Evolutionary conservation across 2,113 vertebrate genomes (phyloP), one percentile per base, ranked within the genome.

Genomic region (Oryzias celebensis): DNA sequence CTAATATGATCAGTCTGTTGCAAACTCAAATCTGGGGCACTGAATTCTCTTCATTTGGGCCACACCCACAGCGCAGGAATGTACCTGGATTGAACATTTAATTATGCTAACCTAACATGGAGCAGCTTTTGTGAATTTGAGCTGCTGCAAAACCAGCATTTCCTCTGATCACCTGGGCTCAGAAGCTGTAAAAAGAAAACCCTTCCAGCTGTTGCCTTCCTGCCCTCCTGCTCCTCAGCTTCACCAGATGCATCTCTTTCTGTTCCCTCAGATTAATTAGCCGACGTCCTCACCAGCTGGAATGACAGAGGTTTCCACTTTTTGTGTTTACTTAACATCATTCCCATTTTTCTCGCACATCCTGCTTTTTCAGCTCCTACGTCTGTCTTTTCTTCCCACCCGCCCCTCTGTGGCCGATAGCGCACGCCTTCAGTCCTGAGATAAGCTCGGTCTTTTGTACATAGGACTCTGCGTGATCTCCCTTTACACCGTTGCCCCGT

Each of bases 11-110:
- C 75, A 51, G 68, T 75, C 68, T 81, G 41, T 62, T 60, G 58
- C 56, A 76, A 76, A 71, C 82, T 82, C 22, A 67, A 81, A 79
- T 82, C 78, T 80, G 59, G 76, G 78, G 31, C 77, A 75, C 68
- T 57, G 52, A 71, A 65, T 57, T n/a, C 52, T 57, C 71, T 59
- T 56, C 68, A 43, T n/a, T 56, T 5, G 74, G 62, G 62, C 80
- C 78, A 76, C 85, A 73, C 87, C 85, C 84, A 60, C 57, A 43
- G 60, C 67, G 43, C 20, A 79, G 65, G 80, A 84, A 86, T 84
- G 80, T 28, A 75, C 84, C 85, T 85, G 78, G 65, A 71, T 15
- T 65, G 43, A 75, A 45, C 66, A 10, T 56, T 28, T 65, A 62
- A 52, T 36, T 36, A 68, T 81, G 58, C 61, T 44, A 17, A 12